Evolutionary conservation across 2,888 invertebrate species (phyloP), one percentile per base, ranked within the genome.

Genomic region (Hipparchia semele): DNA sequence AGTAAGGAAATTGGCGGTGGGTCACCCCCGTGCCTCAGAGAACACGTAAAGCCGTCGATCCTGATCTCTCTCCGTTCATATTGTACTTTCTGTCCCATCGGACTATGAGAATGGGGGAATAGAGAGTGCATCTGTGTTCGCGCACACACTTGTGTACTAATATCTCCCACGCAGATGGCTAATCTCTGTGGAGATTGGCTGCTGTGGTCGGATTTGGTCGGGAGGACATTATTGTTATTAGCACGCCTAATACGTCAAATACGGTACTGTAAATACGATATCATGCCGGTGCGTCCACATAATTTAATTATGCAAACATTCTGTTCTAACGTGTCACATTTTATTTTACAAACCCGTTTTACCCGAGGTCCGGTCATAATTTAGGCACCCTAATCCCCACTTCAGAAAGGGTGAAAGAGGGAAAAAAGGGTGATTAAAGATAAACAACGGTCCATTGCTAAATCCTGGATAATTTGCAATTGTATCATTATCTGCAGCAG

Each of bases 341-440:
- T 79, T 79, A 79, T 79, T 80, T 78, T 74, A 77, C 78, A 74
- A 69, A 74, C 73, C 64, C 71, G 72, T 80, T 82, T 85, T 83
- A 82, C 82, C 82, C 81, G 75, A 76, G 82, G 81, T 80, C 80
- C 81, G 79, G 82, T 83, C 82, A 84, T 86, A 86, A 89, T 89
- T 90, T 86, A 87, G 89, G 85, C 84, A 84, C 88, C 88, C 89
- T 90, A 90, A 90, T 90, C 86, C 86, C 84, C 82, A 81, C 83
- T 81, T 79, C 78, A 80, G 82, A 89, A 87, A 85, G 91, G 91
- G 87, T 86, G 83, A 82, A 86, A 84, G 79, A 82, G 86, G 85
- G 85, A 86, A 88, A 87, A 90, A 90, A 87, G 90, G 92, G 90
- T 87, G 92, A 91, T 92, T 90, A 90, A 90, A 92, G 92, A 93